Evolutionary conservation across 2,113 vertebrate genomes (phyloP).

Genomic region (Xenopus borealis): DNA sequence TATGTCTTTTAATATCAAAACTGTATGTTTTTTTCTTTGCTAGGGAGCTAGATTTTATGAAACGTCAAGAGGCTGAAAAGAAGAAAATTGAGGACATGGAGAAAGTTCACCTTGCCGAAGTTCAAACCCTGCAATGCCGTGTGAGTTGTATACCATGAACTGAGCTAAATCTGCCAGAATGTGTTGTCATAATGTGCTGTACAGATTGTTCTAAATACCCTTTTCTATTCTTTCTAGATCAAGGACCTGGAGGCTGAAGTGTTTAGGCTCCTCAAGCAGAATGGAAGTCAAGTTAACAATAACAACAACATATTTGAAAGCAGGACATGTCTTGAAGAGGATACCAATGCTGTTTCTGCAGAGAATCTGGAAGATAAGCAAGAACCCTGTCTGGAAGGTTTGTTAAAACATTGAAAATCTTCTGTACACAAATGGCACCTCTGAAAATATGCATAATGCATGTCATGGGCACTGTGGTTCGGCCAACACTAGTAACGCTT

Average conservation of each 20-base stretch:
- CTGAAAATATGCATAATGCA: slow-evolving; percentile 43
- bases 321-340: slow-evolving; percentile 63
- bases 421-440: slow-evolving; percentile 11
- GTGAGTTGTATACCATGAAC: slow-evolving; percentile 62
- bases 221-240: slow-evolving; percentile 69
- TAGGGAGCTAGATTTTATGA: slow-evolving; percentile 94
- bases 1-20: too few relatives aligned
- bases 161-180: background rate
- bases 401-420: slow-evolving; percentile 50
- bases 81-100: slow-evolving; percentile 92
- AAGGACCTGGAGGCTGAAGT: slow-evolving; percentile 87
- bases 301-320: slow-evolving; percentile 91
- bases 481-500: background rate
- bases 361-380: slow-evolving; percentile 67
- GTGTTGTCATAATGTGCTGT: too few relatives aligned
- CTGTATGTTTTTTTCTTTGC: slow-evolving; percentile 46
- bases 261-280: slow-evolving; percentile 90
- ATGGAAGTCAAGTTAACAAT: slow-evolving; percentile 91
- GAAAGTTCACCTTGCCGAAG: slow-evolving; percentile 85
- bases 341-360: slow-evolving; percentile 61
- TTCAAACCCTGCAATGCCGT: slow-evolving; percentile 87
- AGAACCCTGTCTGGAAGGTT: slow-evolving; percentile 74
- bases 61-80: slow-evolving; percentile 88
- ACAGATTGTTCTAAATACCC: too few relatives aligned
- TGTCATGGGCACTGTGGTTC: slow-evolving; percentile 23